Evolutionary conservation across 2,113 vertebrate genomes (phyloP).

Genomic region (Cyprinodon tularosa): DNA sequence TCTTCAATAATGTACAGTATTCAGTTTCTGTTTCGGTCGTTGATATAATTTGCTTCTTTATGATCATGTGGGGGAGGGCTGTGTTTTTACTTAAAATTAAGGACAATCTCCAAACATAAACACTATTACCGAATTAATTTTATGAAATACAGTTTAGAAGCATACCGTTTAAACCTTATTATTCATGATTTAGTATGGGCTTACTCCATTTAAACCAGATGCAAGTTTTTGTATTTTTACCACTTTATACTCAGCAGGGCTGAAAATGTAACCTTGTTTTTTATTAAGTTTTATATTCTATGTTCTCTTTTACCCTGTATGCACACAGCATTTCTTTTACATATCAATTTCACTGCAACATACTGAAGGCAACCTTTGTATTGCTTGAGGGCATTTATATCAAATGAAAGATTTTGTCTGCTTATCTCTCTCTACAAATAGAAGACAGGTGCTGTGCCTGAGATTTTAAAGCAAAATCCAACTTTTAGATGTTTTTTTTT

Average conservation of each 20-base stretch:
- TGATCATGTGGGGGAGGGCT: constrained; percentile 43
- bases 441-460: neutral
- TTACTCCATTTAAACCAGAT: neutral
- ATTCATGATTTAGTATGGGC: neutral
- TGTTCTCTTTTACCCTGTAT: neutral
- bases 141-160: constrained; percentile 69
- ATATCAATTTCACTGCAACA: neutral
- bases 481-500: neutral
- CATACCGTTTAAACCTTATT: neutral
- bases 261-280: neutral
- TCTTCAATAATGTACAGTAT: constrained; percentile 73
- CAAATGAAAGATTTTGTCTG: neutral
- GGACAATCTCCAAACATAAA: constrained; percentile 20
- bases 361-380: neutral
- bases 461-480: neutral
- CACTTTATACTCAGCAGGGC: neutral
- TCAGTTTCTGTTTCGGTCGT: constrained; percentile 58
- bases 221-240: neutral
- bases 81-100: constrained; percentile 57
- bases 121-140: constrained; percentile 36
- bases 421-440: neutral
- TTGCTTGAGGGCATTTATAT: neutral
- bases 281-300: neutral
- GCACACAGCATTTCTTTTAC: neutral
- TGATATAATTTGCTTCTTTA: constrained; percentile 49